A percentile compares a stretch with the other conserved stretches of the same genome.
Conservation (phyloP, 2,797 vertebrate genomes). For the Champsocephalus esox region DNA sequence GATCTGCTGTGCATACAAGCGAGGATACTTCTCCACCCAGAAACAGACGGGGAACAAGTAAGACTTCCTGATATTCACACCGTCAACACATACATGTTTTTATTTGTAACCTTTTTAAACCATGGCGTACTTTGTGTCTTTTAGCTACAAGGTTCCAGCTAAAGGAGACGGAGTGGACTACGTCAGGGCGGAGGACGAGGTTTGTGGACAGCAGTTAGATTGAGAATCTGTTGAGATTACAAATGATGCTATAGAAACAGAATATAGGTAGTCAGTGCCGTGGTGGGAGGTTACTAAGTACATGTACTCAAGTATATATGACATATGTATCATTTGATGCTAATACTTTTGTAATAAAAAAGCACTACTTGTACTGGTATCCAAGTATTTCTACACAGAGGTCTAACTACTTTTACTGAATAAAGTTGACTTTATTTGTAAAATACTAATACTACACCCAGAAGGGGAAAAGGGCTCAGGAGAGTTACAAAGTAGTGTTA, state of each 20-base stretch:
- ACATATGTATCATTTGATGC: too few species aligned
- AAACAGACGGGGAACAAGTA: constrained; percentile 93
- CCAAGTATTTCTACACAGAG: too few species aligned
- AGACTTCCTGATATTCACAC: constrained; percentile 41
- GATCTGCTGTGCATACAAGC: constrained; percentile 96
- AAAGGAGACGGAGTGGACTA: constrained; percentile 96
- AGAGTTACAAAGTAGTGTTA: too few species aligned
- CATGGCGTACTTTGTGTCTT: constrained; percentile 53
- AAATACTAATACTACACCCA: too few species aligned
- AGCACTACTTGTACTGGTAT: too few species aligned
- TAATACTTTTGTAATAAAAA: too few species aligned
- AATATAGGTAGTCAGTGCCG: not conserved
- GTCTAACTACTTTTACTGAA: too few species aligned
- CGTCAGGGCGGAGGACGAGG: constrained; percentile 96
- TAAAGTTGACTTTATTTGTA: too few species aligned
- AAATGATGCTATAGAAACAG: not conserved
- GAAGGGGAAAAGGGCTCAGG: too few species aligned
- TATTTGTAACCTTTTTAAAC: not conserved
- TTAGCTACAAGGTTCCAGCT: constrained; percentile 93
- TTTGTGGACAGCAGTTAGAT: constrained; percentile 63
- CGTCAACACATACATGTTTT: not conserved
- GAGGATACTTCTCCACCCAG: constrained; percentile 91
- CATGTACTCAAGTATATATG: too few species aligned
- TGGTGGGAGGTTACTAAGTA: too few species aligned
- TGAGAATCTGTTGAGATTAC: not conserved